Conservation (phyloP, 2,888 invertebrate species). For the Drosophila neutralis region DNA sequence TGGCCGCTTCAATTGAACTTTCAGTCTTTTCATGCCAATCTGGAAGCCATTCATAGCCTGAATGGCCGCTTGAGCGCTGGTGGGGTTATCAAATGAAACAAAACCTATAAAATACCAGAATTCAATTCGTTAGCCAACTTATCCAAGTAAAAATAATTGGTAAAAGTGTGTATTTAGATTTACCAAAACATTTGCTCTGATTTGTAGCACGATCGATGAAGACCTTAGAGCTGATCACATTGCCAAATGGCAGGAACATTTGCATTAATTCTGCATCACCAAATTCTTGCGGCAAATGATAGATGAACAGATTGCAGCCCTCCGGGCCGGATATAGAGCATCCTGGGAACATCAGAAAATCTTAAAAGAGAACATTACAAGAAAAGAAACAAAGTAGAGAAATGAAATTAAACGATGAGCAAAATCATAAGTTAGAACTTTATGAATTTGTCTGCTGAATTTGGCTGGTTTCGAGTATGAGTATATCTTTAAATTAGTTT, state of each 20-base stretch:
- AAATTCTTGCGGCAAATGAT: conserved; percentile 99
- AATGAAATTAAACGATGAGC: conserved; percentile 72
- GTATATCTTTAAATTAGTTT: conserved; percentile 17
- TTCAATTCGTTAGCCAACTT: background rate
- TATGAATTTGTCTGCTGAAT: conserved; percentile 58
- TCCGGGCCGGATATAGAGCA: conserved; percentile 99
- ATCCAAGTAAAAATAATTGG: background rate
- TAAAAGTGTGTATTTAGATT: background rate
- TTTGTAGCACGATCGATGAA: conserved; percentile 99
- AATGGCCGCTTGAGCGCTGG: conserved; percentile 99
- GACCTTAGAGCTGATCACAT: conserved; percentile 99
- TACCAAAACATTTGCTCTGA: conserved; percentile 99
- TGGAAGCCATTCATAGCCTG: conserved; percentile 99
- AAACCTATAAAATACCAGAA: conserved; percentile 89
- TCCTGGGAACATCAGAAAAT: conserved; percentile 91
- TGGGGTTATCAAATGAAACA: conserved; percentile 99
- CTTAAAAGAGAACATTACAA: conserved; percentile 88
- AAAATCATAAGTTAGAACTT: conserved; percentile 66
- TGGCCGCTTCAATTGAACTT: conserved; percentile 99
- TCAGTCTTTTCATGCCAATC: conserved; percentile 99
- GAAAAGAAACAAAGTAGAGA: conserved; percentile 75
- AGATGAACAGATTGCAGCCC: conserved; percentile 99
- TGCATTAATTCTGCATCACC: conserved; percentile 99
- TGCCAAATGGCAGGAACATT: conserved; percentile 99
- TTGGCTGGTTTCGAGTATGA: conserved; percentile 24